phyloP scores from a whole-genome alignment of 1,140 invertebrate genomes.

The Drosophila teissieri region DNA sequence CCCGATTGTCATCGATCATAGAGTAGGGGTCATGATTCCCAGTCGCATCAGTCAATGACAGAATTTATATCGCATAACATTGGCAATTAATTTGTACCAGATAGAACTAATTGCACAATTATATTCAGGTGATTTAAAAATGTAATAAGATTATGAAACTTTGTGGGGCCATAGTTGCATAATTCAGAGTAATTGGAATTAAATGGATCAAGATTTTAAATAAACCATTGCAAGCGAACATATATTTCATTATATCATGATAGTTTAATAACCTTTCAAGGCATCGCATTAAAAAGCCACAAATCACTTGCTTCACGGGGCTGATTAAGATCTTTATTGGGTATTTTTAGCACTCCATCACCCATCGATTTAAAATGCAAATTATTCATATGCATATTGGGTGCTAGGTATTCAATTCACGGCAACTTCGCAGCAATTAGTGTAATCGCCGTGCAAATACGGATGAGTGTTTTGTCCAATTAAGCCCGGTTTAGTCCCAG shows the following conservation, averaged over 20 bases:
- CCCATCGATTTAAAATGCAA: slow-evolving; percentile 38
- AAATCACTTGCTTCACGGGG: slow-evolving; percentile 4
- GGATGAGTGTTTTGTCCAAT: slow-evolving; percentile 54
- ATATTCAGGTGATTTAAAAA: neutral
- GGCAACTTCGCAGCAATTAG: slow-evolving; percentile 47
- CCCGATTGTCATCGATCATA: slow-evolving; percentile 17
- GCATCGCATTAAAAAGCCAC: neutral
- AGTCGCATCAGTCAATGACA: slow-evolving; percentile 26
- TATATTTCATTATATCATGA: neutral
- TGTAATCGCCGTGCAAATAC: slow-evolving; percentile 47
- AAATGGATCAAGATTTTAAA: neutral
- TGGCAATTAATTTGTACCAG: slow-evolving; percentile 4
- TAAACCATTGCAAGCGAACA: neutral
- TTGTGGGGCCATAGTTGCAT: neutral
- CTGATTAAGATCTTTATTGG: slow-evolving; percentile 25
- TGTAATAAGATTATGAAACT: neutral
- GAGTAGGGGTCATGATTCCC: neutral
- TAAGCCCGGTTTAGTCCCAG: slow-evolving; percentile 43
- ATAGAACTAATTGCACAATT: neutral
- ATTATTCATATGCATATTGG: slow-evolving; percentile 38
- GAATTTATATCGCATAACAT: slow-evolving; percentile 6
- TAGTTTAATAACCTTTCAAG: slow-evolving; percentile 3
- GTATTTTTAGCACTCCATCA: slow-evolving; percentile 33
- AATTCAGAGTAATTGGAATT: too few species aligned
- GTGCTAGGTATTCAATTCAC: slow-evolving; percentile 35